phyloP scores from a whole-genome alignment of 2,888 invertebrate genomes.

The Emmelina monodactyla region DNA sequence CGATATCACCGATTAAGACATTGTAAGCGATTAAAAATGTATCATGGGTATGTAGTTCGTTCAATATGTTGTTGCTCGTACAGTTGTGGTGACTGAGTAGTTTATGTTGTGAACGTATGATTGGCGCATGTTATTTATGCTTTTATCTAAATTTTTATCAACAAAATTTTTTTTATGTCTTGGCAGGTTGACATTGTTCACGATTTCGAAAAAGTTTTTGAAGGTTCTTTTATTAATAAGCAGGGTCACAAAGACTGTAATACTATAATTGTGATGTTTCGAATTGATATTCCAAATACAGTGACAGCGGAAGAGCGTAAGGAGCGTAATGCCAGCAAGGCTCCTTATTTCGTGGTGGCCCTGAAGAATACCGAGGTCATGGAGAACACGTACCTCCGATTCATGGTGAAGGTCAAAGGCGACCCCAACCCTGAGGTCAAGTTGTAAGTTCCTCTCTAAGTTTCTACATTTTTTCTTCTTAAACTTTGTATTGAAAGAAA shows the following conservation, averaged over 20 bases:
- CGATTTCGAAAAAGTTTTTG: too few relatives aligned
- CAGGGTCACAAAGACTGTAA: too few relatives aligned
- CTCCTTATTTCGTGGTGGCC: slow-evolving; percentile 84
- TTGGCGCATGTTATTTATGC: slow-evolving; percentile 16
- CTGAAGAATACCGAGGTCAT: slow-evolving; percentile 88
- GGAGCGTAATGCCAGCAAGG: slow-evolving; percentile 72
- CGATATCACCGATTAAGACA: slow-evolving; percentile 52
- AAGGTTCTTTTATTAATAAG: too few relatives aligned
- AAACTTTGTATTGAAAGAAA: too few relatives aligned
- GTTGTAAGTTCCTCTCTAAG: slow-evolving; percentile 75
- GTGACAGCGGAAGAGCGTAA: slow-evolving; percentile 77
- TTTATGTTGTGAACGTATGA: slow-evolving; percentile 11
- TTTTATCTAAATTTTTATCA: slow-evolving; percentile 3
- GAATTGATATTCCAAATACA: slow-evolving; percentile 29
- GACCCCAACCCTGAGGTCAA: slow-evolving; percentile 88
- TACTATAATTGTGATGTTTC: too few relatives aligned
- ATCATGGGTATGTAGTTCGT: neutral
- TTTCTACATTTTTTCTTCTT: neutral
- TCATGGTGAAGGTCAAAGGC: slow-evolving; percentile 88
- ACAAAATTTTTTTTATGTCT: too few relatives aligned
- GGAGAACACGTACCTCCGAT: slow-evolving; percentile 85
- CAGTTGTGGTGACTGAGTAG: too few relatives aligned
- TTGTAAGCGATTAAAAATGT: slow-evolving; percentile 31
- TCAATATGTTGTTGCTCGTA: neutral
- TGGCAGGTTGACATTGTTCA: too few relatives aligned